Conservation (phyloP, 2,113 vertebrate species). For the Labeo catla region DNA sequence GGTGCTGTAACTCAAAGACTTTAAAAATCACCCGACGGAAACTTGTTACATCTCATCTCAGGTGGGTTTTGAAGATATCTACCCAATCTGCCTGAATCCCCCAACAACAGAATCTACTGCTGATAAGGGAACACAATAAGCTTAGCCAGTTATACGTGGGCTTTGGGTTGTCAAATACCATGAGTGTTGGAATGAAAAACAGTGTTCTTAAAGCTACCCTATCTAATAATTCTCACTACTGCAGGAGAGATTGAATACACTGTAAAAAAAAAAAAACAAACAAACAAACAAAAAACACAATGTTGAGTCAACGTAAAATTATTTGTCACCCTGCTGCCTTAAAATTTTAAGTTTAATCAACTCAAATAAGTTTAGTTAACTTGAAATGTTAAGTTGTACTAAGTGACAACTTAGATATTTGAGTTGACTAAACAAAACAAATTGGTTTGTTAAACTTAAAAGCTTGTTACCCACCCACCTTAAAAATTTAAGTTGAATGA, state of each 20-base stretch:
- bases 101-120: slow-evolving; percentile 38
- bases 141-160: slow-evolving; percentile 28
- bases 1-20: slow-evolving; percentile 6
- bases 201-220: slow-evolving; percentile 49
- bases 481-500: no score
- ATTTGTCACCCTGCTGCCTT: no score
- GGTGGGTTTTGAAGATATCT: slow-evolving; percentile 34
- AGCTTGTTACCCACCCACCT: no score
- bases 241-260: neutral
- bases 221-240: neutral
- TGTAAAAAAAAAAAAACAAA: no score
- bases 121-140: slow-evolving; percentile 42
- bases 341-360: no score
- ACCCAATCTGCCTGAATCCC: slow-evolving; percentile 39
- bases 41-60: slow-evolving; percentile 26
- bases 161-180: slow-evolving; percentile 22
- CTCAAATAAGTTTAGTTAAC: no score
- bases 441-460: no score
- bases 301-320: no score
- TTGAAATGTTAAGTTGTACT: no score
- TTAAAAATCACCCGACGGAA: slow-evolving; percentile 16
- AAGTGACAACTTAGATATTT: no score
- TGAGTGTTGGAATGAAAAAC: slow-evolving; percentile 32
- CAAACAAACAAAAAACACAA: no score
- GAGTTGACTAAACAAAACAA: no score